A percentile compares a stretch with the other conserved stretches of the same genome.
Evolutionary conservation across 1,140 invertebrate genomes (phyloP).

Genomic region (Acromyrmex heyeri): DNA sequence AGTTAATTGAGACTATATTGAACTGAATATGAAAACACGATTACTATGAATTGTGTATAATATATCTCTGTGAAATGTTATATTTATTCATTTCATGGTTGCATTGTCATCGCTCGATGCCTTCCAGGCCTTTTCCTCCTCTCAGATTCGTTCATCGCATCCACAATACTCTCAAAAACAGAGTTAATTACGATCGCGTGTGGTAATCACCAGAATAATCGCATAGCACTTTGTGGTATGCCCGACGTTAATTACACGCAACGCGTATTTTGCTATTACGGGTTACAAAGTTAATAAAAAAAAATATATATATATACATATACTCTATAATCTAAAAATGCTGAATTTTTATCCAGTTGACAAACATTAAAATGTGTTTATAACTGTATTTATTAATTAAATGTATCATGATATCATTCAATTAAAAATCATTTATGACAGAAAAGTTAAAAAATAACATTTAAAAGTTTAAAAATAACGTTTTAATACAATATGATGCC

Average conservation of each 20-base stretch:
- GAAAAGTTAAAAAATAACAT: neutral
- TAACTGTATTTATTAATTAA: neutral
- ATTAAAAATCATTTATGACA: neutral
- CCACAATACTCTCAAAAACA: neutral
- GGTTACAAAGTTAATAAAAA: neutral
- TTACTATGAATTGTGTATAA: neutral
- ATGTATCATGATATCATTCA: neutral
- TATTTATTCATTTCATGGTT: neutral
- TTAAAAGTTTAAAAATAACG: neutral
- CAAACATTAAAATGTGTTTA: slow-evolving; percentile 1
- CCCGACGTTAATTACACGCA: slow-evolving; percentile 1
- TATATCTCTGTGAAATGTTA: slow-evolving; percentile 5
- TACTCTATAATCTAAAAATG: neutral
- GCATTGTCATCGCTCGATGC: neutral
- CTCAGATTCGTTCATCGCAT: neutral
- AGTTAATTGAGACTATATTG: neutral
- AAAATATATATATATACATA: neutral
- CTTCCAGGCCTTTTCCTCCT: neutral
- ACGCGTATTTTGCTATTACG: neutral
- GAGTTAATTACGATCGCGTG: slow-evolving; percentile 2
- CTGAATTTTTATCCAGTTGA: neutral
- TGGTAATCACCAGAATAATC: slow-evolving; percentile 4
- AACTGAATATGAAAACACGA: neutral
- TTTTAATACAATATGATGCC: neutral
- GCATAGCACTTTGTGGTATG: neutral